Evolutionary conservation across 1,140 invertebrate species (phyloP), one percentile per base, ranked within the genome.

Genomic region (Drosophila ercepeae): DNA sequence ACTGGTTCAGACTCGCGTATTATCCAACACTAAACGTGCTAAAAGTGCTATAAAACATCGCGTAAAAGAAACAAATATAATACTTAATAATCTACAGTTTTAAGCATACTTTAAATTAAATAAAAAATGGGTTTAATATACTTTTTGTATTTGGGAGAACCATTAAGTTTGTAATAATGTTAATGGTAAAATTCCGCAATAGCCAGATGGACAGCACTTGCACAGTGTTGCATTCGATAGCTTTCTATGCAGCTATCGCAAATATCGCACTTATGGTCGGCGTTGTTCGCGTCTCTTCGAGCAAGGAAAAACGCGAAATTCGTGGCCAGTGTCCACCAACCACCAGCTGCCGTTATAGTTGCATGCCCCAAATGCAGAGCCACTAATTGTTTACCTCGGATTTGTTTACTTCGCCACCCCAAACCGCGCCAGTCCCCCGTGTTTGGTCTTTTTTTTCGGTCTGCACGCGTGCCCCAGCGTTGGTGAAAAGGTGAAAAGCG

Each of bases 231-330:
- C 9, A 13, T 36, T 36, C 34, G 34, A 36, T 36, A n/a, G n/a
- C 9, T 36, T 13, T 21, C 9, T 1, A 36, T 2, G 34, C 11
- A 36, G 36, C 11, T 19, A 19, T 42, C 39, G 39, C 39, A 42
- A 18, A n/a, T 11, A n/a, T 13, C 51, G 39, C 51, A n/a, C 25
- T 21, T 44, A 3, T 19, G 52, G 36, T 54, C 39, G 39, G 52
- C 54, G 44, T 58, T 34, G 42, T 49, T 42, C 54, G 55, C 60
- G 57, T 9, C 21, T 64, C 60, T 61, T 64, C 41, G 61, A 41
- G 39, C 36, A 14, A 29, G 1, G 6, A 46, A 61, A 61, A 60
- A 60, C 29, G 41, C 53, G 53, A 63, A n/a, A 42, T 39, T 39
- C 13, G 36, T 36, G 34, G 34, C 11, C 36, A 41, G 39, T 39